phyloP scores from a whole-genome alignment of 2,113 vertebrate species.

The Ceyx melanurus region DNA sequence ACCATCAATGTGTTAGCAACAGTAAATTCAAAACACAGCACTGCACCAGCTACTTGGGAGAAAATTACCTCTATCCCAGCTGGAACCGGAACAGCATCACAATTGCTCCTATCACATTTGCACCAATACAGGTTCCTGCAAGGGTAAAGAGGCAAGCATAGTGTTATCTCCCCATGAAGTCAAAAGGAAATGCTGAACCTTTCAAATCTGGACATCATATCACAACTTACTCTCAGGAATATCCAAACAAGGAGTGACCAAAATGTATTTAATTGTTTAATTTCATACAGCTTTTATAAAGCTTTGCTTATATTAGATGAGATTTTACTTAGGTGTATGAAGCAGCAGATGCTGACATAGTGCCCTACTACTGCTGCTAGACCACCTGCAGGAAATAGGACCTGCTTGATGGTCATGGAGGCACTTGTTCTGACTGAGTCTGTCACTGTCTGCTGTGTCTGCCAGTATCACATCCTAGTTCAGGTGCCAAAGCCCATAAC shows the following conservation, averaged over 20 bases:
- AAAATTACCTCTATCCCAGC: not conserved
- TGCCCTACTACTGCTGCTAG: not conserved
- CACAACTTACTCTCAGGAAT: not conserved
- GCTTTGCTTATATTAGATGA: not conserved
- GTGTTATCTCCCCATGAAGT: not conserved
- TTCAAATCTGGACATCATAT: not conserved
- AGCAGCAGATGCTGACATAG: not conserved
- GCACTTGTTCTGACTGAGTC: not conserved
- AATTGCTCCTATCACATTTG: not conserved
- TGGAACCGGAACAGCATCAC: not conserved
- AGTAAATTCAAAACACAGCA: not conserved
- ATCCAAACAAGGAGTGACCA: not conserved
- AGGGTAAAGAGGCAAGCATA: not conserved
- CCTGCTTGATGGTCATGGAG: not conserved
- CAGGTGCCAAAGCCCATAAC: not conserved
- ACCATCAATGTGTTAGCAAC: not conserved
- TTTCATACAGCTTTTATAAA: not conserved
- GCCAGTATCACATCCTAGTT: not conserved
- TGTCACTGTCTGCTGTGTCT: not conserved
- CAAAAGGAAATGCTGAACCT: not conserved
- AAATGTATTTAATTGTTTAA: not conserved
- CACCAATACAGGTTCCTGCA: not conserved
- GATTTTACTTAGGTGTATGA: not conserved
- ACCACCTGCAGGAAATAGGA: not conserved
- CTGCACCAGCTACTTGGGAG: not conserved